phyloP scores from a whole-genome alignment of 2,888 invertebrate species.

The Phalera bucephala region DNA sequence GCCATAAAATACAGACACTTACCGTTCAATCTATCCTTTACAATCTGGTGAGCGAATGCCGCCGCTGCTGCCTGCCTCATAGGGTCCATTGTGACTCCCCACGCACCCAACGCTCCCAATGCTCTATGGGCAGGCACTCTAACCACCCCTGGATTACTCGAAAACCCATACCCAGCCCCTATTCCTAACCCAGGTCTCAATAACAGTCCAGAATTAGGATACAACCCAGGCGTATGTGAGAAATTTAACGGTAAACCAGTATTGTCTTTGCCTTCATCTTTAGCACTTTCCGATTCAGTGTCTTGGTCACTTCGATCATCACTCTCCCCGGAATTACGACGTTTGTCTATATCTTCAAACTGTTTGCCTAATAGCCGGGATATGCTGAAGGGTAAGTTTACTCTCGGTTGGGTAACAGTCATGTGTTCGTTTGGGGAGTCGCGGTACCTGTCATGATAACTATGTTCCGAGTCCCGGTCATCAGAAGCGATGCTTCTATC shows the following conservation, averaged over 20 bases:
- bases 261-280: slow-evolving; percentile 67
- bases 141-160: slow-evolving; percentile 89
- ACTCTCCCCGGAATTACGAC: slow-evolving; percentile 76
- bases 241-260: slow-evolving; percentile 65
- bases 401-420: slow-evolving; percentile 77
- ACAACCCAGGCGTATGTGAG: slow-evolving; percentile 68
- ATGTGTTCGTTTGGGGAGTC: slow-evolving; percentile 79
- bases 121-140: slow-evolving; percentile 91
- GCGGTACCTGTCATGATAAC: slow-evolving; percentile 72
- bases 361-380: slow-evolving; percentile 91
- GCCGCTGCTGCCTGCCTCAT: slow-evolving; percentile 87
- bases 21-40: slow-evolving; percentile 93
- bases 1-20: too few species aligned
- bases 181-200: slow-evolving; percentile 73
- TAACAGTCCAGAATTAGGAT: slow-evolving; percentile 65
- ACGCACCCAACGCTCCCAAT: slow-evolving; percentile 77
- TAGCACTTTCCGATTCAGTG: slow-evolving; percentile 78
- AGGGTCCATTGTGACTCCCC: slow-evolving; percentile 84
- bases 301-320: slow-evolving; percentile 77
- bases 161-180: slow-evolving; percentile 80
- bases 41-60: slow-evolving; percentile 91
- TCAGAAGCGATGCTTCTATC: slow-evolving; percentile 82
- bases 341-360: slow-evolving; percentile 85
- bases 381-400: slow-evolving; percentile 90
- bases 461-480: slow-evolving; percentile 80